Conservation (phyloP, 2,113 vertebrate genomes). For the Planiliza haematocheilus region DNA sequence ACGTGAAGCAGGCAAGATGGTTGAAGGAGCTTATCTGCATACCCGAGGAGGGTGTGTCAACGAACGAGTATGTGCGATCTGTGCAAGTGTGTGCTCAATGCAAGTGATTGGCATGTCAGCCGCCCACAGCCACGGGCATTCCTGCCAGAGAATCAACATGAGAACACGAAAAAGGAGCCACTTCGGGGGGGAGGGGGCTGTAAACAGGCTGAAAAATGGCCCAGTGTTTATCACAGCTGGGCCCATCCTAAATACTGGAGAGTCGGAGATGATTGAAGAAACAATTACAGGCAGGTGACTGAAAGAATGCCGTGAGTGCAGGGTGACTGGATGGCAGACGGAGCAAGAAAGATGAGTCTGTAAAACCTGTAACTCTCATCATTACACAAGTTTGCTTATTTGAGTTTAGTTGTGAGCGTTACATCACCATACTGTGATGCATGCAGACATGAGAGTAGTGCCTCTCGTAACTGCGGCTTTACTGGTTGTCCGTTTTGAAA, state of each 20-base stretch:
- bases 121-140: slow-evolving; percentile 52
- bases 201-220: slow-evolving; percentile 30
- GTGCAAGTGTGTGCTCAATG: slow-evolving; percentile 45
- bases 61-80: slow-evolving; percentile 20
- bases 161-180: slow-evolving; percentile 39
- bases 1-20: not conserved
- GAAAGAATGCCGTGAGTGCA: no score
- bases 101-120: slow-evolving; percentile 39
- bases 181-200: slow-evolving; percentile 21
- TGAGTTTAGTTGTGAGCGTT: not conserved
- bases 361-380: no score
- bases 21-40: slow-evolving; percentile 49
- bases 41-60: slow-evolving; percentile 43
- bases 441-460: no score
- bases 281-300: not conserved
- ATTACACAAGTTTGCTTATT: not conserved
- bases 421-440: no score
- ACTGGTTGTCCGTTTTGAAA: not conserved
- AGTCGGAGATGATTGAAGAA: slow-evolving; percentile 4
- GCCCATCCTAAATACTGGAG: slow-evolving; percentile 10
- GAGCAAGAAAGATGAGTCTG: no score
- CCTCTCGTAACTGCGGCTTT: no score
- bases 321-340: not conserved
- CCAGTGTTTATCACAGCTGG: slow-evolving; percentile 22
- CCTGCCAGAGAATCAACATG: slow-evolving; percentile 54